Conservation (phyloP, 2,797 vertebrate species). For the Leptodactylus fallax region DNA sequence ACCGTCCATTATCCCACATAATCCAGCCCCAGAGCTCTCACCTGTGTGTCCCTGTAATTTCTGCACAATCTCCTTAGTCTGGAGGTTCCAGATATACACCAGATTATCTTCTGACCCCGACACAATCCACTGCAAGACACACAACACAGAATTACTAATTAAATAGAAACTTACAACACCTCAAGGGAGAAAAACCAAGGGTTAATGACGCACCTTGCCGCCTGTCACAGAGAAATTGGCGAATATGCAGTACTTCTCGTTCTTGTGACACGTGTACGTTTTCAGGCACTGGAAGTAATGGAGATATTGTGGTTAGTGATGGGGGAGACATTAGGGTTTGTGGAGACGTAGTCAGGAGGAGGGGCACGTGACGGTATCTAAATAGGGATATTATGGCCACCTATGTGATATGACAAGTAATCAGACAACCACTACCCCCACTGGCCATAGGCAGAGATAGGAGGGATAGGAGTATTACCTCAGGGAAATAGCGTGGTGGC, state of each 20-base stretch:
- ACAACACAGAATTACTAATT: background rate
- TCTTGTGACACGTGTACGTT: slow-evolving; percentile 98
- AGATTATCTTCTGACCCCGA: slow-evolving; percentile 98
- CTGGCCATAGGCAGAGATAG: no score
- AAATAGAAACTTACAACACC: no score
- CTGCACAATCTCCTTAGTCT: slow-evolving; percentile 99
- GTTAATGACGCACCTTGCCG: slow-evolving; percentile 85
- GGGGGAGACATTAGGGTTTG: no score
- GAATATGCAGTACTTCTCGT: slow-evolving; percentile 99
- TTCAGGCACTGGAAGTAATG: slow-evolving; percentile 88
- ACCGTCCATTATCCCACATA: no score
- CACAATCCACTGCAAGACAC: slow-evolving; percentile 89
- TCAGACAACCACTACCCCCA: no score
- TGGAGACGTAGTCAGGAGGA: no score
- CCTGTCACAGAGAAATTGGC: slow-evolving; percentile 98
- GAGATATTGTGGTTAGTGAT: background rate
- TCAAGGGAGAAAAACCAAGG: background rate
- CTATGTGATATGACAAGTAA: no score
- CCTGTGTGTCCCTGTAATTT: slow-evolving; percentile 98
- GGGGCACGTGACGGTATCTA: no score
- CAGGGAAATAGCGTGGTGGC: no score
- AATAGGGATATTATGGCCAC: no score
- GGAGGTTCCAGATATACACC: slow-evolving; percentile 99
- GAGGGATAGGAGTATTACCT: no score
- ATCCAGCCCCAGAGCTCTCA: slow-evolving; percentile 69